phyloP scores from a whole-genome alignment of 2,113 vertebrate genomes.

The Phoenicopterus ruber region DNA sequence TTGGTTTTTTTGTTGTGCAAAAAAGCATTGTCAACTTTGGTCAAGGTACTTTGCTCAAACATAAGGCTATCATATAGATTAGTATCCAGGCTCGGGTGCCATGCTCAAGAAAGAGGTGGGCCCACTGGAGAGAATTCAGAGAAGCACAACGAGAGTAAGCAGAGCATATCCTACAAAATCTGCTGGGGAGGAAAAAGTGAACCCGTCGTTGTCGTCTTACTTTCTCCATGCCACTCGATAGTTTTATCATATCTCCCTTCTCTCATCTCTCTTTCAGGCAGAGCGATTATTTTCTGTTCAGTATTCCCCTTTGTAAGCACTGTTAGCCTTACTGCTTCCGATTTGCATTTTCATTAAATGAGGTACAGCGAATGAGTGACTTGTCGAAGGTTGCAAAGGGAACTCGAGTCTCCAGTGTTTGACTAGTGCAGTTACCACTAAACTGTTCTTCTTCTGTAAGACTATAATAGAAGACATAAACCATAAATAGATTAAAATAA shows the following conservation, averaged over 20 bases:
- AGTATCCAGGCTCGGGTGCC: background rate
- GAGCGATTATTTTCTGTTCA: background rate
- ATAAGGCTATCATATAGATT: accelerated
- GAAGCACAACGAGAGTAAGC: background rate
- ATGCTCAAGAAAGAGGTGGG: background rate
- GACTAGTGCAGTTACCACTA: background rate
- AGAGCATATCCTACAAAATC: background rate
- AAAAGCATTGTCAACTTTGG: background rate
- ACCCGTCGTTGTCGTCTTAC: background rate
- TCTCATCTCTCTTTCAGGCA: background rate
- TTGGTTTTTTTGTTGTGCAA: background rate
- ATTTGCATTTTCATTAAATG: background rate
- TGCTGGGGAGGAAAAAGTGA: background rate
- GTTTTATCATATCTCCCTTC: background rate
- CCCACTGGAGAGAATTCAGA: background rate
- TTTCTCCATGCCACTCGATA: background rate
- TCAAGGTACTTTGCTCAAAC: background rate
- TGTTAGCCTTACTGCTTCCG: background rate
- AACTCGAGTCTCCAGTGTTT: background rate
- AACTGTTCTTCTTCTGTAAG: background rate
- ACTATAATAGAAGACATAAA: background rate
- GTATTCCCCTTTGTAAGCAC: background rate
- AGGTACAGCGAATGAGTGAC: background rate
- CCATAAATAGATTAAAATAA: background rate
- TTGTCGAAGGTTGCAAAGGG: background rate